Conservation (phyloP, 2,113 vertebrate species). For the Cynocephalus volans region DNA sequence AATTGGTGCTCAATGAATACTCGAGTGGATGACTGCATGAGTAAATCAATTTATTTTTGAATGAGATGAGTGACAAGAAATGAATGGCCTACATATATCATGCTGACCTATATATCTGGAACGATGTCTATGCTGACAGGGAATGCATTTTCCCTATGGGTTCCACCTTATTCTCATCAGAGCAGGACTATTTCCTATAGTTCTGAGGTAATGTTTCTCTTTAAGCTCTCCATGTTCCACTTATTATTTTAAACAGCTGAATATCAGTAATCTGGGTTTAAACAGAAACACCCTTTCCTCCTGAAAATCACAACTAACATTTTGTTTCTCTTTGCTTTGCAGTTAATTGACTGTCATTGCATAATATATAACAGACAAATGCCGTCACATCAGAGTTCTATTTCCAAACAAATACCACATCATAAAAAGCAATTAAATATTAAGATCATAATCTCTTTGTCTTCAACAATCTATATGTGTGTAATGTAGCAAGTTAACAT, state of each 20-base stretch:
- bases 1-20: neutral
- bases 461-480: constrained; percentile 66
- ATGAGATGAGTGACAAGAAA: neutral
- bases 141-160: neutral
- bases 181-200: neutral
- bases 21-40: neutral
- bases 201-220: neutral
- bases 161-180: neutral
- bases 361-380: constrained; percentile 73
- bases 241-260: constrained; percentile 47
- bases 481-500: constrained; percentile 73
- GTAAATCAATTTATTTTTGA: neutral
- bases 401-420: constrained; percentile 81
- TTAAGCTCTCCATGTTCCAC: neutral
- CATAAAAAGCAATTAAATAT: constrained; percentile 76
- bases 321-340: constrained; percentile 72
- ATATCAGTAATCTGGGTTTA: constrained; percentile 8
- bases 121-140: neutral
- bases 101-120: neutral
- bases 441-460: constrained; percentile 67
- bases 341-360: constrained; percentile 66
- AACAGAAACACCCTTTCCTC: constrained; percentile 22
- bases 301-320: constrained; percentile 33
- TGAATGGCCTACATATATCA: neutral
- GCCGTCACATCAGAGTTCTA: constrained; percentile 57